Base-by-base conservation (phyloP, 2,888 invertebrate genomes). In the Sesia bembeciformis region DNA sequence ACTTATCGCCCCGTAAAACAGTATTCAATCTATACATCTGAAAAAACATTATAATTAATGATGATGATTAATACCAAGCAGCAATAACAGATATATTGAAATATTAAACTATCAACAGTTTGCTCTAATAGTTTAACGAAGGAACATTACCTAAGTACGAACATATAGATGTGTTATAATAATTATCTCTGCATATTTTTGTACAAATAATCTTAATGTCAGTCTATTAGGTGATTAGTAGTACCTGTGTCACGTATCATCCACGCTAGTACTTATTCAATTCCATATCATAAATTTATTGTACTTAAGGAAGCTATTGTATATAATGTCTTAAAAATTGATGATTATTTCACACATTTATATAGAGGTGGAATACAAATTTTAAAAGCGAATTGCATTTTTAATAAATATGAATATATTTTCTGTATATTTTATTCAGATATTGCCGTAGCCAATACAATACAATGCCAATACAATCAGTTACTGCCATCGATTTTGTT, bases 281-380 rank as follows among this genome's bases (percentile, higher is more conserved):
- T 66, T 73, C 74, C 87, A 88, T 88, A 88, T 87, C 87, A 87
- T 81, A 74, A 68, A 66, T 66, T 70, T 58, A 62, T 56, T 58
- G 56, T 73, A 78, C 72, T 67, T 83, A 84, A 78, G 73, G 74
- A 73, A 77, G 23, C 23, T 8, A 8, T 74, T 84, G 78, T 81
- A 82, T 70, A 76, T 81, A 81, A 65, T 23, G 46, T 46, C 46
- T 46, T 6, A 23, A 46, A 46, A 46, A 46, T 4, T 8, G 1
- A 23, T 23, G 23, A 23, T 46, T 4, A 8, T 46, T 46, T 46
- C 23, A 8, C 4, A 46, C n/a, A 46, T 7, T 46, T 66, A 64
- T 65, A 63, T 67, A 73, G 65, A 69, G 64, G 62, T 73, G 64
- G 65, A 71, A 68, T 62, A 63, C 61, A 65, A 46, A 46, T 46